Base-by-base conservation (phyloP, 2,797 vertebrate genomes). In the Cheirogaleus major region DNA sequence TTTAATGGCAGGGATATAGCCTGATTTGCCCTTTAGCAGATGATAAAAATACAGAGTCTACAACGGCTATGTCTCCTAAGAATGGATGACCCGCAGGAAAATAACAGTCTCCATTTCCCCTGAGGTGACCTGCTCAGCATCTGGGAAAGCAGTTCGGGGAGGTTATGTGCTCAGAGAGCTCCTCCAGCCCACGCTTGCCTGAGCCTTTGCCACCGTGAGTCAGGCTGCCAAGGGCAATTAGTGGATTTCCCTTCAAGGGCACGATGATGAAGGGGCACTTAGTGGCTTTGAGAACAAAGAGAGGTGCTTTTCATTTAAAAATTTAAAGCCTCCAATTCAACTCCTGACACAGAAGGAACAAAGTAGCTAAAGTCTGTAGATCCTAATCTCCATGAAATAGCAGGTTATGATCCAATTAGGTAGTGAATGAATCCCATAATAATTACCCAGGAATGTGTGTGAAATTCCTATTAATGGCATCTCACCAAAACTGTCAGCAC, bases 211-310 rank as follows among this genome's bases (percentile, higher is more conserved):
- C 55, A 89, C 43, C 43, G 2, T 95, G 97, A 97, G 91, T 96
- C 97, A 97, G 84, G 87, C 61, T 70, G 61, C 79, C 86, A 89
- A 89, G 79, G 87, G 78, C 89, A 93, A 93, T 97, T 91, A 97
- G 75, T 95, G 70, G 94, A 97, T 94, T 96, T 97, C 86, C 96
- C 94, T 97, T 96, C 83, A 95, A 89, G 93, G 92, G 52, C 76
- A 88, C 1, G 5, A 27, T 65, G 48, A 86, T 30, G 55, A 91
- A 93, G 78, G 80, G 45, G 79, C 72, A 90, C 80, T 81, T 0
- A 0, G 48, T 72, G 50, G 59, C 67, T 73, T 81, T 76, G 55
- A 92, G 91, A 96, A 87, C n/a, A 96, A 43, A 96, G 73, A 82
- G 35, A 92, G 20, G 4, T 8, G n/a, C 15, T 90, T 95, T 91